A percentile compares a stretch with the other conserved stretches of the same genome.
Evolutionary conservation across 2,888 invertebrate species (phyloP).

Genomic region (Eupeodes luniger): DNA sequence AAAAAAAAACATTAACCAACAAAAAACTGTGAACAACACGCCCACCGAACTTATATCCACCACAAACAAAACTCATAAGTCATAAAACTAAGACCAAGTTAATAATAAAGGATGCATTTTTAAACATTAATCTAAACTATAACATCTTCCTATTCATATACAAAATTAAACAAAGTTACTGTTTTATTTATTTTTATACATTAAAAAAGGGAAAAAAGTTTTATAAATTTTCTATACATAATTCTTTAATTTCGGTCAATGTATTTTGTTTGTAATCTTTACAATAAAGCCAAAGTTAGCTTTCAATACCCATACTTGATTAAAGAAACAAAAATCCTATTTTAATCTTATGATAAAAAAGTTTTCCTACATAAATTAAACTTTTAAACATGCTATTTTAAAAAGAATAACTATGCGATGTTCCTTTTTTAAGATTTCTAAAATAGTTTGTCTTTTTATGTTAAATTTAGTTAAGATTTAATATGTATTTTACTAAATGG

Average conservation of each 20-base stretch:
- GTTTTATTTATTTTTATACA: background rate
- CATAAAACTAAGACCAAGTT: slow-evolving; percentile 70
- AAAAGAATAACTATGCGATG: too few relatives aligned
- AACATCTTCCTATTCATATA: slow-evolving; percentile 2
- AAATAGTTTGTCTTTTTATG: too few relatives aligned
- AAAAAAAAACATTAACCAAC: slow-evolving; percentile 42
- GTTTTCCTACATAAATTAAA: too few relatives aligned
- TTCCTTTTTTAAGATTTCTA: too few relatives aligned
- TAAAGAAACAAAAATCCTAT: too few relatives aligned
- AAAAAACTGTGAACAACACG: slow-evolving; percentile 64
- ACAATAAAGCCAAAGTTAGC: background rate
- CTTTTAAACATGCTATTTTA: too few relatives aligned
- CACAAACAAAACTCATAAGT: slow-evolving; percentile 36
- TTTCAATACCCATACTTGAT: too few relatives aligned
- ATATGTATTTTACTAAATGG: too few relatives aligned
- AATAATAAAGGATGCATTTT: slow-evolving; percentile 46
- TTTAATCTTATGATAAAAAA: too few relatives aligned
- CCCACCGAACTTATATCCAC: slow-evolving; percentile 73
- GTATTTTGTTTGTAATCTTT: background rate
- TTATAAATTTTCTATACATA: background rate
- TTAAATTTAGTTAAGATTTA: too few relatives aligned
- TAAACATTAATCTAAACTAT: slow-evolving; percentile 20
- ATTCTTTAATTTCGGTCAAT: background rate
- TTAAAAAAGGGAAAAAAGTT: too few relatives aligned
- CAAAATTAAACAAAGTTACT: background rate